Percentiles rank a stretch among this genome's conserved stretches.
Evolutionary conservation across 2,797 vertebrate species (phyloP).

Genomic region (Malacoctenus gilli): DNA sequence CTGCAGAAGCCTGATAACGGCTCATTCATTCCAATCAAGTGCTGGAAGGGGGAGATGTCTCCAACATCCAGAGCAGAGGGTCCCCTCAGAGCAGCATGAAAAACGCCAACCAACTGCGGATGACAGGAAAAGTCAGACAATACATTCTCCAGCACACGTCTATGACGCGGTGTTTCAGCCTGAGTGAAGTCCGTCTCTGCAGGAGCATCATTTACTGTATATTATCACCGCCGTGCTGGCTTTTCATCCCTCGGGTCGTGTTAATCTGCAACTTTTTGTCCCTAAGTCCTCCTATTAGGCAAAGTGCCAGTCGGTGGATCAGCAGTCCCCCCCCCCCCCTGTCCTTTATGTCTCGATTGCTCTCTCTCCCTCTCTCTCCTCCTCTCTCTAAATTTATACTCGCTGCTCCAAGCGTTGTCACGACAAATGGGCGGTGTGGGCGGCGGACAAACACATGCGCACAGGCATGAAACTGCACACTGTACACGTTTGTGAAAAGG

Average conservation of each 20-base stretch:
- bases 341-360: constrained; percentile 12
- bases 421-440: constrained; percentile 38
- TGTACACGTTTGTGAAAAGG: constrained; percentile 16
- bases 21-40: too few species aligned
- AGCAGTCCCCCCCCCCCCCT: constrained; percentile 31
- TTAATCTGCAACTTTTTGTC: constrained; percentile 27
- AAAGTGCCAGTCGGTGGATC: constrained; percentile 32
- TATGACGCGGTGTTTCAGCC: not conserved
- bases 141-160: too few species aligned
- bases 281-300: constrained; percentile 18
- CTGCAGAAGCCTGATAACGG: too few species aligned
- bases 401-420: constrained; percentile 46
- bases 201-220: constrained; percentile 17
- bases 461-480: constrained; percentile 24
- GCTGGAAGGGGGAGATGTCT: too few species aligned
- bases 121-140: too few species aligned
- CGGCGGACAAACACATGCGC: constrained; percentile 11
- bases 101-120: too few species aligned
- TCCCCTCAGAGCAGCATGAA: too few species aligned
- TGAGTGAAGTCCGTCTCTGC: not conserved
- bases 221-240: not conserved
- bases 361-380: constrained; percentile 14
- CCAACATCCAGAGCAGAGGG: too few species aligned
- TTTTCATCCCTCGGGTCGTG: constrained; percentile 4
- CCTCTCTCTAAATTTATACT: constrained; percentile 54